Base-by-base conservation (phyloP, 2,113 vertebrate species). In the Suncus etruscus region DNA sequence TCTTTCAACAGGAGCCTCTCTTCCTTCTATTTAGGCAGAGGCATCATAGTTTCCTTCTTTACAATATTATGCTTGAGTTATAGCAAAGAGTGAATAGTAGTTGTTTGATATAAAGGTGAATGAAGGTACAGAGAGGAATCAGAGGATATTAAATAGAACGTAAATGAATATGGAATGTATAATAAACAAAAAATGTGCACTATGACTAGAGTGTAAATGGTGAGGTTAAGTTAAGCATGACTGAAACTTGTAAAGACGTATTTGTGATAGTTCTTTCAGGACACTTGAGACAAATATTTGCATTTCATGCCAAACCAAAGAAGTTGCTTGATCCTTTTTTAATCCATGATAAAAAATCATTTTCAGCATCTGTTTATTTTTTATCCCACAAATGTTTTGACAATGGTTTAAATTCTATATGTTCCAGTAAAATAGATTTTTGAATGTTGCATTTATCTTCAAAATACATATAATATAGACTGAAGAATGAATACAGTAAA, bases 11-110 rank as follows among this genome's bases (percentile, higher is more conserved):
- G 69, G 16, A 58, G 61, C 16, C 10, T 47, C 14, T 39, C 39
- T 39, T 39, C 39, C 39, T 39, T 5, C 39, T 39, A 39, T 39
- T 1, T 80, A 25, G 78, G 16, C 9, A 63, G 8, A 6, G 9
- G 83, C 32, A 39, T 83, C 47, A 63, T 31, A 11, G 11, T 77
- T 89, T 72, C 16, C 9, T 82, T 78, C 32, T n/a, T 76, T 82
- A 78, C 61, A 25, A 91, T 45, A 11, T 68, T 48, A 70, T 92
- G 45, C 14, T 78, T 87, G 39, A 90, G 61, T 22, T 84, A 39
- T 72, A 22, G 27, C 39, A 61, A 86, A 86, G 39, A 7, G 11
- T 70, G 20, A 82, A 27, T 29, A 54, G 25, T 54, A 31, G 8
- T 29, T 79, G 48, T 47, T 22, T 39, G 91, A 18, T 39, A 25